Evolutionary conservation across 2,113 vertebrate genomes (phyloP).

Genomic region (Montifringilla adamsi): DNA sequence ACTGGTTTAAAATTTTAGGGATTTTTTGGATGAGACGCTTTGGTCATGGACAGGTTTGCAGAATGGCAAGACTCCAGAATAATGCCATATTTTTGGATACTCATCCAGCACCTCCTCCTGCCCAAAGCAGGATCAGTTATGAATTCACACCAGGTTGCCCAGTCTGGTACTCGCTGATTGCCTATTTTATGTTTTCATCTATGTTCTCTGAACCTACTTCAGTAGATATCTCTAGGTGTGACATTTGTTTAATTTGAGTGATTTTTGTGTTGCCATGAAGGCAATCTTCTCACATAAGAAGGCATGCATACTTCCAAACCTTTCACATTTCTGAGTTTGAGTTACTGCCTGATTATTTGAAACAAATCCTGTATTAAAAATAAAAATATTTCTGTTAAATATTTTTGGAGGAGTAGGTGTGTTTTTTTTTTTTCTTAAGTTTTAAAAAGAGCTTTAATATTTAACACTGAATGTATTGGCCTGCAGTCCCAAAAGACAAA

Average conservation of each 20-base stretch:
- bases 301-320: neutral
- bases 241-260: accelerated
- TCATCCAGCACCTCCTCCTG: neutral
- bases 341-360: neutral
- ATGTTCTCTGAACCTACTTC: neutral
- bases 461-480: neutral
- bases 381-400: neutral
- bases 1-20: neutral
- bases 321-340: neutral
- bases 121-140: neutral
- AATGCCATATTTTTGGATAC: neutral
- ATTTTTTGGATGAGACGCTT: neutral
- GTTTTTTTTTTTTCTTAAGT: neutral
- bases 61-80: neutral
- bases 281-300: neutral
- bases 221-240: neutral
- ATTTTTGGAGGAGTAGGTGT: neutral
- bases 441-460: neutral
- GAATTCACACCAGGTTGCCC: neutral
- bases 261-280: neutral
- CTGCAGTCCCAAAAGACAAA: neutral
- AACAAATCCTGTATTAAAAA: neutral
- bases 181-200: neutral
- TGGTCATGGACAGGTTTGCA: neutral
- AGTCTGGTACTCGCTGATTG: neutral